These are phyloP conservation scores for Gobius niger DNA, from an alignment of 2,113 vertebrate species.

Conservation along the genomic window DNA sequence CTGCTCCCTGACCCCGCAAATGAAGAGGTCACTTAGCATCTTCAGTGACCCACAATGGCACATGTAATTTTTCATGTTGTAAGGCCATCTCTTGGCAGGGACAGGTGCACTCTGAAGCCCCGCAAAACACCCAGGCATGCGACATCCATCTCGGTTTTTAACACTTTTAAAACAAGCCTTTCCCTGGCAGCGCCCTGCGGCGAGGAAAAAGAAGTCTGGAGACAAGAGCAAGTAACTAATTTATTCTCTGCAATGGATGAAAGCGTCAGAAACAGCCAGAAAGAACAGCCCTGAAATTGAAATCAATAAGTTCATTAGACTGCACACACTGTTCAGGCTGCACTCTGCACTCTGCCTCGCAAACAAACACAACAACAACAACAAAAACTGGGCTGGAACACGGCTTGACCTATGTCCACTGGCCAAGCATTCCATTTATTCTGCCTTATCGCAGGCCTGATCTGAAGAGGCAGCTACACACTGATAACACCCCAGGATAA, in stretches of 20 bases:
- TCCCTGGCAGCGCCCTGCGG: slow-evolving; percentile 50
- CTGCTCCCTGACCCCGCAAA: slow-evolving; percentile 55
- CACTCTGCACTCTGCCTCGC: slow-evolving; percentile 70
- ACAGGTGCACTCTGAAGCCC: slow-evolving; percentile 66
- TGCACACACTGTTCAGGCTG: slow-evolving; percentile 66
- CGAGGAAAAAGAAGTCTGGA: slow-evolving; percentile 25
- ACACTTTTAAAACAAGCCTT: slow-evolving; percentile 69
- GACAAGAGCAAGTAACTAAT: slow-evolving; percentile 74
- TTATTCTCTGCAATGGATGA: slow-evolving; percentile 69
- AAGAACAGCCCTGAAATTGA: slow-evolving; percentile 80
- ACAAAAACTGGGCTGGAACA: slow-evolving; percentile 61
- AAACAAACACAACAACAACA: slow-evolving; percentile 70
- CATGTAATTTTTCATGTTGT: slow-evolving; percentile 36
- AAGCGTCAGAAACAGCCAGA: slow-evolving; percentile 54
- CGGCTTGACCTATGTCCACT: slow-evolving; percentile 74
- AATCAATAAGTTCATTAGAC: slow-evolving; percentile 89
- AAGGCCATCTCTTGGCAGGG: slow-evolving; percentile 52
- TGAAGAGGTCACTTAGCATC: slow-evolving; percentile 68
- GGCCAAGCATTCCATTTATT: slow-evolving; percentile 76
- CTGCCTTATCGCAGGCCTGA: slow-evolving; percentile 69
- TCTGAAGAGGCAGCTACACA: slow-evolving; percentile 73
- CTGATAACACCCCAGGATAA: slow-evolving; percentile 74
- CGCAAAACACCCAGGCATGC: slow-evolving; percentile 43
- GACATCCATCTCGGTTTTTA: slow-evolving; percentile 67
- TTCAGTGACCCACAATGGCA: slow-evolving; percentile 42